phyloP scores from a whole-genome alignment of 2,113 vertebrate species.

The Periophthalmodon schlosseri region DNA sequence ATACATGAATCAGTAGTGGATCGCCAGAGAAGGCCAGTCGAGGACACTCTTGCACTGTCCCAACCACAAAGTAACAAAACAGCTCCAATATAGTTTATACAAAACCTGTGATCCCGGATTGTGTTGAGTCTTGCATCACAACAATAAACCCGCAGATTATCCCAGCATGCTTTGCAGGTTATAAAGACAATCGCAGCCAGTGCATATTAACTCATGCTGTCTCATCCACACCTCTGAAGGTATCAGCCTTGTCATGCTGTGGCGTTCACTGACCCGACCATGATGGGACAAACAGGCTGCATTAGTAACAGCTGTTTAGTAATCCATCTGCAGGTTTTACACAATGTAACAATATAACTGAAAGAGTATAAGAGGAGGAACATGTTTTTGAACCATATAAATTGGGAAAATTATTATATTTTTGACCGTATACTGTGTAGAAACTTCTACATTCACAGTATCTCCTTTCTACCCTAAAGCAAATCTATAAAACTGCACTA shows the following conservation, averaged over 20 bases:
- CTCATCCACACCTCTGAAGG: slow-evolving; percentile 50
- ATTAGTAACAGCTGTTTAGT: slow-evolving; percentile 48
- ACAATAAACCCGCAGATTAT: slow-evolving; percentile 37
- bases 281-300: slow-evolving; percentile 24
- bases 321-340: background rate
- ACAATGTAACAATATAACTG: background rate
- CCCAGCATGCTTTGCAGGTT: slow-evolving; percentile 36
- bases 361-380: background rate
- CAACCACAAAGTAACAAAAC: background rate
- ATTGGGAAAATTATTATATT: background rate
- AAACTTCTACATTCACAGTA: background rate
- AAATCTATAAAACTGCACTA: background rate
- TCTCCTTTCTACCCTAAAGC: background rate
- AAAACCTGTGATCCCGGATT: slow-evolving; percentile 6
- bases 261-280: slow-evolving; percentile 40
- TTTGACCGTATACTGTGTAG: background rate
- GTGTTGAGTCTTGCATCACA: background rate
- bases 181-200: slow-evolving; percentile 29
- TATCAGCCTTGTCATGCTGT: slow-evolving; percentile 34
- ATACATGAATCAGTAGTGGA: slow-evolving; percentile 27
- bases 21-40: slow-evolving; percentile 19
- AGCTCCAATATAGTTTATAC: background rate
- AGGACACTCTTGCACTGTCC: slow-evolving; percentile 11
- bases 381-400: too few species aligned
- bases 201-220: slow-evolving; percentile 49